Evolutionary conservation across 1,140 invertebrate species (phyloP), one percentile per base, ranked within the genome.

Genomic region (Brachionus paranguensis): DNA sequence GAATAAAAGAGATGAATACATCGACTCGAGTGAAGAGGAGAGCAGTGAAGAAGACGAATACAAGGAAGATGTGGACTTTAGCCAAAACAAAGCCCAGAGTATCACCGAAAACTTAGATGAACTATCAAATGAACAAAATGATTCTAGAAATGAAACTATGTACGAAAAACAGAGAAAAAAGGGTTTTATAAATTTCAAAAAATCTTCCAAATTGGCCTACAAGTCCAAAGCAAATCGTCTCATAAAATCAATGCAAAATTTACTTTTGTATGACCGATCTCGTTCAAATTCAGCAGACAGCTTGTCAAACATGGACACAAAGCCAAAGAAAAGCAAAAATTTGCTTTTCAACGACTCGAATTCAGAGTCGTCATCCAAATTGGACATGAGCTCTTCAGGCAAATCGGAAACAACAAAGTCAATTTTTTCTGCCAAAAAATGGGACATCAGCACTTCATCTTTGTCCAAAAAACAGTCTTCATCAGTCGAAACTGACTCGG

Each of bases 201-300:
- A 68, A 11, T 11, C 33, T 29, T 81, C 78, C 11, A 68, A 81
- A 45, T 29, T 64, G 11, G 78, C 24, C 45, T 55, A 64, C 78
- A 60, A 64, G 41, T 60, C 53, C 14, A 81, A 68, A 60, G 53
- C 53, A 7, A 60, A 64, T 60, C 78, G 78, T 33, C 14, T 81
- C 10, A 68, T 81, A 6, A 43, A 47, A 17, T 81, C 78, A 11
- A 81, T 81, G 78, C 78, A 81, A 43, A 81, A 68, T 81, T 68
- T 81, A 24, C 20, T 81, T n/a, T 64, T 37, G 11, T 79, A 60
- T 14, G 78, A 81, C 14, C 20, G 78, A 41, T 81, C 78, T 27
- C 20, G 78, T 55, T 81, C 78, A 8, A 60, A 68, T 29, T 81
- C 78, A 37, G 29, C 78, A 64, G 72, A 76, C 27, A 76, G 45